Percentiles rank a stretch among this genome's conserved stretches.
Conservation (phyloP, 1,140 invertebrate genomes). For the Cheumatopsyche charites region DNA sequence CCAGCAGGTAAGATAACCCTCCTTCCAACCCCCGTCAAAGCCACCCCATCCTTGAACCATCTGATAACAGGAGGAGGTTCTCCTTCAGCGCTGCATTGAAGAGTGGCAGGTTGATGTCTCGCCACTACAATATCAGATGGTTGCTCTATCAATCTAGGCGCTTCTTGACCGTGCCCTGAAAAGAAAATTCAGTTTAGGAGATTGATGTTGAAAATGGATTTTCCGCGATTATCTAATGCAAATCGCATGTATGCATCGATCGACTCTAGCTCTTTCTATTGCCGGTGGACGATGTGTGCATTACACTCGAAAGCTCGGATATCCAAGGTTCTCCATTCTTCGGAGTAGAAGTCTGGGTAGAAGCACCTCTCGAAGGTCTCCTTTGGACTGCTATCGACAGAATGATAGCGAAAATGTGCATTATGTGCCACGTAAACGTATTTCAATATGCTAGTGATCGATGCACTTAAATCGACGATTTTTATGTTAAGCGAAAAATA, state of each 20-base stretch:
- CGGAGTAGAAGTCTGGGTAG: background rate
- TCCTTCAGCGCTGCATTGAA: slow-evolving; percentile 77
- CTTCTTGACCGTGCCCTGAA: slow-evolving; percentile 49
- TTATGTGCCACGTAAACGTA: no score
- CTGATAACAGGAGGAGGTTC: slow-evolving; percentile 72
- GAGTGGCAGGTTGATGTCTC: slow-evolving; percentile 76
- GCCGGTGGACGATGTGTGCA: slow-evolving; percentile 1
- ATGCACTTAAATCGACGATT: no score
- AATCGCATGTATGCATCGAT: slow-evolving; percentile 7
- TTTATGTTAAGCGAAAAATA: no score
- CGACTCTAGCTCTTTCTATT: slow-evolving; percentile 13
- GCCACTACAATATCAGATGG: slow-evolving; percentile 82
- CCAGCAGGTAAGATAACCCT: slow-evolving; percentile 75
- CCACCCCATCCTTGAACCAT: slow-evolving; percentile 77
- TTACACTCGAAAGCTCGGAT: background rate
- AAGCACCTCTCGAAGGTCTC: background rate
- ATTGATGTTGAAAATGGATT: background rate
- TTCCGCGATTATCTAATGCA: background rate
- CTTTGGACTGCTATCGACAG: background rate
- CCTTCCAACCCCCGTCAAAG: slow-evolving; percentile 54
- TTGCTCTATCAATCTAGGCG: slow-evolving; percentile 83
- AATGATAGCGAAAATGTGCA: no score
- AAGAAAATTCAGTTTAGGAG: background rate
- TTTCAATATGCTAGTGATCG: no score
- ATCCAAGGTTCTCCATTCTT: background rate